Conservation (phyloP, 2,797 vertebrate genomes). For the Hippocampus kuda region DNA sequence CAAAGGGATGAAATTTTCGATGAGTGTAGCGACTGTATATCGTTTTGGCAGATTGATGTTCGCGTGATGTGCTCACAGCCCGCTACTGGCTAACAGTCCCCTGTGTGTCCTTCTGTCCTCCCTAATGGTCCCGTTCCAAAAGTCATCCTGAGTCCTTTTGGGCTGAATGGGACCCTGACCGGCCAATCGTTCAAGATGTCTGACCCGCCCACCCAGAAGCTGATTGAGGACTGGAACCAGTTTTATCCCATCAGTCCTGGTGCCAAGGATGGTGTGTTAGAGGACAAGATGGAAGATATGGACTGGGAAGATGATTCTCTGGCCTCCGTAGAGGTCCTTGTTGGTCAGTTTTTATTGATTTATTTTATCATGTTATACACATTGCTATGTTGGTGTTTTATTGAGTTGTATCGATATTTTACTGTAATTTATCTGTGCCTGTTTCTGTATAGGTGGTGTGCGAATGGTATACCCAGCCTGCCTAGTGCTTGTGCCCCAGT, state of each 20-base stretch:
- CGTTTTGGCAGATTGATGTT: background rate
- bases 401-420: background rate
- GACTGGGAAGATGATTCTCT: conserved; percentile 98
- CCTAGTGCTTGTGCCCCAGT: conserved; percentile 93
- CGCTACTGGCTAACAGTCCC: background rate
- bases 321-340: conserved; percentile 95
- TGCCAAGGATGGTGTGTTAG: conserved; percentile 74
- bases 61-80: background rate
- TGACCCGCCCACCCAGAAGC: conserved; percentile 91
- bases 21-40: background rate
- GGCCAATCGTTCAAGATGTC: conserved; percentile 98
- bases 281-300: conserved; percentile 88
- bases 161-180: conserved; percentile 92
- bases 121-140: background rate
- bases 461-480: conserved; percentile 97
- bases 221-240: conserved; percentile 98
- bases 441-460: conserved; percentile 74
- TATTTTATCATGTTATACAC: background rate
- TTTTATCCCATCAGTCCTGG: conserved; percentile 92
- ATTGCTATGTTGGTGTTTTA: background rate
- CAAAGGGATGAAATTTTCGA: background rate
- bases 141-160: conserved; percentile 98
- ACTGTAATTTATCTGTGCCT: background rate
- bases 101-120: background rate
- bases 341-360: conserved; percentile 67